phyloP scores from a whole-genome alignment of 2,888 invertebrate species.

The Invenusta paracnida region DNA sequence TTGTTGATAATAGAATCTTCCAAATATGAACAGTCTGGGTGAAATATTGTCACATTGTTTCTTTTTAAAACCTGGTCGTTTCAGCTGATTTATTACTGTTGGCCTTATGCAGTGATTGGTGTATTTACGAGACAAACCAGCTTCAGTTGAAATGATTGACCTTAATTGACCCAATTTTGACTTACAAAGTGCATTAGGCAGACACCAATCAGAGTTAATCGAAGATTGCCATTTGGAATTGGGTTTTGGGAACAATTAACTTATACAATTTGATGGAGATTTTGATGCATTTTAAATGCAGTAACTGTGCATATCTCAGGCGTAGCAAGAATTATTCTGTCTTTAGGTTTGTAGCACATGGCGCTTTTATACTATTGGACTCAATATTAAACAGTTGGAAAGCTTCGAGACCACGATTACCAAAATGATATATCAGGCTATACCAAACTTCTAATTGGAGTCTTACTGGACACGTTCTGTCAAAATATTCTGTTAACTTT shows the following conservation, averaged over 20 bases:
- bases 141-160: not conserved
- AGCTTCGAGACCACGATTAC: not conserved
- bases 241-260: not conserved
- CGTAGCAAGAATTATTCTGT: not conserved
- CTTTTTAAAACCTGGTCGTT: not conserved
- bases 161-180: not conserved
- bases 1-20: too few species aligned
- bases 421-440: not conserved
- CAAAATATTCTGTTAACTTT: not conserved
- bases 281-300: not conserved
- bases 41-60: too few species aligned
- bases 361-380: not conserved
- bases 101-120: not conserved
- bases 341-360: not conserved
- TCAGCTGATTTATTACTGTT: not conserved
- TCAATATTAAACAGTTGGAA: not conserved
- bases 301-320: not conserved
- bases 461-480: not conserved
- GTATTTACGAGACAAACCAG: not conserved
- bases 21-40: too few species aligned
- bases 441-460: not conserved
- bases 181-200: not conserved
- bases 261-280: not conserved
- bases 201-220: not conserved
- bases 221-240: not conserved